Evolutionary conservation across 2,113 vertebrate species (phyloP), one percentile per base, ranked within the genome.

Genomic region (Hymenochirus boettgeri): DNA sequence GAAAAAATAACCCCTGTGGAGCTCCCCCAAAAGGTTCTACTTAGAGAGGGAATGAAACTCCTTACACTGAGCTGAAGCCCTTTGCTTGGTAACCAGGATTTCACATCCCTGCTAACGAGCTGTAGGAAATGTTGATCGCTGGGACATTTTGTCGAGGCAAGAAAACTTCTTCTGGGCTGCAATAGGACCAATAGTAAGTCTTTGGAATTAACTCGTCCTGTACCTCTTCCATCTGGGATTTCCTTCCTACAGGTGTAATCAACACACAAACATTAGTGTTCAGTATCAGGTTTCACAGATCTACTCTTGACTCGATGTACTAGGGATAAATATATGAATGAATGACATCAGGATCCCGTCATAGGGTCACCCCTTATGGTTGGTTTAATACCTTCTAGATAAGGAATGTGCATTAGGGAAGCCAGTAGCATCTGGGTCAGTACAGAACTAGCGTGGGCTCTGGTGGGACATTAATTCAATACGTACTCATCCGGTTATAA

Each of bases 161-260:
- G 0, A 82, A 89, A 46, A 93, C 81, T 79, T 92, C 96, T 82
- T 91, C 97, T 80, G 93, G 91, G 1, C 93, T 87, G 0, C 80
- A 74, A 0, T 88, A 92, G 25, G 94, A 88, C 2, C 96, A 96
- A 0, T 97, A 80, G n/a, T 96, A 98, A 42, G 98, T 88, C 2
- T 94, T 78, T 73, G 93, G 92, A 45, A 93, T 82, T 5, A 98
- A 85, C 62, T 99, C 96, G 12, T 98, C 96, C 78, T 97, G 96
- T 0, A 99, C 93, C 31, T 98, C 94, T 66, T 98, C 96, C 96
- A 99, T 97, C 82, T 97, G 94, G 0, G 96, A 98, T 75, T 95
- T 97, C 76, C 94, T 89, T 29, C 93, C 95, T 96, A 35, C 1
- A 62, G n/a, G n/a, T n/a, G n/a, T n/a, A n/a, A n/a, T n/a, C n/a